Conservation (phyloP, 2,113 vertebrate species). For the Eulacestoma nigropectus region DNA sequence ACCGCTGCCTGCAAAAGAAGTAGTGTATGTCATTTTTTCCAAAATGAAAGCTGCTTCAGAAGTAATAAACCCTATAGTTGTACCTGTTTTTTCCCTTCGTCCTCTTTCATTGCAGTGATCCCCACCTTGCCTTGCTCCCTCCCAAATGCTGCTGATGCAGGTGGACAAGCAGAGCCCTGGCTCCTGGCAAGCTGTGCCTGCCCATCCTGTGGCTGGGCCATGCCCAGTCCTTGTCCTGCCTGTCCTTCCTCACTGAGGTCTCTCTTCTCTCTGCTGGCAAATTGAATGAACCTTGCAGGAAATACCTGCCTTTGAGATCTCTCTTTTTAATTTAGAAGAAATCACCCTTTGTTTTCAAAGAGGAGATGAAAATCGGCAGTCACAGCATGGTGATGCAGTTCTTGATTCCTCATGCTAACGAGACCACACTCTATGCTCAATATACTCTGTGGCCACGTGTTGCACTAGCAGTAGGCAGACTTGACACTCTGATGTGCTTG, state of each 20-base stretch:
- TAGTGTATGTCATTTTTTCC: not conserved
- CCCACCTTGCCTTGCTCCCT: not conserved
- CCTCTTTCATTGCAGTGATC: not conserved
- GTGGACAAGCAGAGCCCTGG: not conserved
- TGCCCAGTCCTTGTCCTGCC: not conserved
- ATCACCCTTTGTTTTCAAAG: not conserved
- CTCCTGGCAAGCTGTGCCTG: not conserved
- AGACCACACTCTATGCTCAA: not conserved
- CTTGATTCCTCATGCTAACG: not conserved
- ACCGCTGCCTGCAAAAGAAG: not conserved
- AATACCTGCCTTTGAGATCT: not conserved
- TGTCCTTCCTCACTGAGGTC: not conserved
- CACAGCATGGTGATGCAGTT: not conserved
- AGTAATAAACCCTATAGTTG: not conserved
- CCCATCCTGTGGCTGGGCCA: not conserved
- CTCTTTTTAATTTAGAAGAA: not conserved
- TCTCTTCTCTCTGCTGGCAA: not conserved
- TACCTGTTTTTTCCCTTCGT: accelerated
- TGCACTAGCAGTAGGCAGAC: not conserved
- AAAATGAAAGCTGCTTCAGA: not conserved
- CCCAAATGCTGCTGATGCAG: not conserved
- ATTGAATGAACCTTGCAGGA: not conserved
- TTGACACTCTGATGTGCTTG: not conserved
- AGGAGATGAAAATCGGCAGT: not conserved
- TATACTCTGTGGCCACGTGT: accelerated